phyloP scores from a whole-genome alignment of 2,888 invertebrate genomes.

The Drosophila multiciliata region DNA sequence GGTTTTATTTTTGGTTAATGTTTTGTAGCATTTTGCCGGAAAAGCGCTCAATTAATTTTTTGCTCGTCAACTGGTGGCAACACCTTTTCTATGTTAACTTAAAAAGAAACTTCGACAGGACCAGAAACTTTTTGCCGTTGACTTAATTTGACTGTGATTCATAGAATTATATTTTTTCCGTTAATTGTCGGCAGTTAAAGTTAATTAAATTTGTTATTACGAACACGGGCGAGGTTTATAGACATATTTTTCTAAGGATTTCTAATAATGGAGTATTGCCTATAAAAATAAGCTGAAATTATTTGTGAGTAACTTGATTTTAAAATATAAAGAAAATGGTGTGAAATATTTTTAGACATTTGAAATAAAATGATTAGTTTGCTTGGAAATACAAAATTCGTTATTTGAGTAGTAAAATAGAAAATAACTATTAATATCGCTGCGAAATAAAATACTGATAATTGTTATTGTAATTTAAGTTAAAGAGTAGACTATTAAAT shows the following conservation, averaged over 20 bases:
- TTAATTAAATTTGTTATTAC: slow-evolving; percentile 55
- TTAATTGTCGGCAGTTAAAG: slow-evolving; percentile 22
- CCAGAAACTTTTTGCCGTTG: slow-evolving; percentile 47
- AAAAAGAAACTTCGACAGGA: slow-evolving; percentile 51
- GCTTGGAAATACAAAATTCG: neutral
- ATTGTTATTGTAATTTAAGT: neutral
- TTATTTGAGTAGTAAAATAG: neutral
- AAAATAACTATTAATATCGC: neutral
- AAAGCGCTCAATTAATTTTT: slow-evolving; percentile 63
- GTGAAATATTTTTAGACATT: neutral
- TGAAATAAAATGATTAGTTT: neutral
- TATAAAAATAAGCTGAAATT: neutral
- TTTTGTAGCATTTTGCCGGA: slow-evolving; percentile 13
- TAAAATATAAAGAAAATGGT: too few species aligned
- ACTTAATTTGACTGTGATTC: slow-evolving; percentile 46
- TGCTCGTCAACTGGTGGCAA: slow-evolving; percentile 56
- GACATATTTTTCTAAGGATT: neutral
- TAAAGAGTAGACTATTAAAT: neutral
- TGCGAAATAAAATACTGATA: neutral
- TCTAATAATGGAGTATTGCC: neutral
- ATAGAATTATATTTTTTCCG: slow-evolving; percentile 19
- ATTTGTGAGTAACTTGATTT: neutral
- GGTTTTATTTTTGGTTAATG: neutral
- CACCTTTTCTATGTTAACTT: slow-evolving; percentile 71
- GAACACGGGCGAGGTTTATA: neutral